Evolutionary conservation across 2,797 vertebrate genomes (phyloP), one percentile per base, ranked within the genome.

Genomic region (Aotus griseimembra): DNA sequence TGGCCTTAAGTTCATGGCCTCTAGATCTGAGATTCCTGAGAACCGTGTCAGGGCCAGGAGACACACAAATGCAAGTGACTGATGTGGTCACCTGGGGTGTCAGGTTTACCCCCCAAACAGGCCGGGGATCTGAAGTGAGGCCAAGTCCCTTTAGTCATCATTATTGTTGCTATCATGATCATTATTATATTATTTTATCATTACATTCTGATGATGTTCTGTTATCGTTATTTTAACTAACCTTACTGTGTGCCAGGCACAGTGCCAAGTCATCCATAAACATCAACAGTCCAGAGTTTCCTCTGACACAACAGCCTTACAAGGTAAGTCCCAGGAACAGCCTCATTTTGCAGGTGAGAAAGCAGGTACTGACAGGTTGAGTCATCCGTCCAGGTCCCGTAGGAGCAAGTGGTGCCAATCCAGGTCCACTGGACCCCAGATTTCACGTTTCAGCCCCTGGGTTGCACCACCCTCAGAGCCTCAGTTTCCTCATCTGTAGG

Each of bases 51-150:
- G 46, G 46, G 88, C 19, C 19, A 48, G 67, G 64, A 41, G 36
- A 30, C 46, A 36, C 58, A 90, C 0, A 1, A 33, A 64, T n/a
- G 17, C 33, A 79, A 48, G n/a, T 0, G 9, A 11, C 52, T 26
- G 33, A 9, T 39, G 26, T 3, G 0, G 14, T 24, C 22, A 15
- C 64, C 14, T 5, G 11, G 22, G n/a, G 12, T 1, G 7, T 33
- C 33, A 26, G 26, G 33, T 52, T 61, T 28, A 67, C 7, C n/a
- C 33, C 55, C 13, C 7, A 30, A 3, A 76, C 1, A 30, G 64
- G 33, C 39, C 44, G 20, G 0, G 4, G 28, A 19, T 87, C 57
- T 12, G 1, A 2, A 50, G 80, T 1, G 55, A 82, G 39, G 82
- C 64, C 1, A 2, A 61, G 36, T 39, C 64, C 10, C 64, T 87